Conservation (phyloP, 2,797 vertebrate species). For the Propithecus perrieri region DNA sequence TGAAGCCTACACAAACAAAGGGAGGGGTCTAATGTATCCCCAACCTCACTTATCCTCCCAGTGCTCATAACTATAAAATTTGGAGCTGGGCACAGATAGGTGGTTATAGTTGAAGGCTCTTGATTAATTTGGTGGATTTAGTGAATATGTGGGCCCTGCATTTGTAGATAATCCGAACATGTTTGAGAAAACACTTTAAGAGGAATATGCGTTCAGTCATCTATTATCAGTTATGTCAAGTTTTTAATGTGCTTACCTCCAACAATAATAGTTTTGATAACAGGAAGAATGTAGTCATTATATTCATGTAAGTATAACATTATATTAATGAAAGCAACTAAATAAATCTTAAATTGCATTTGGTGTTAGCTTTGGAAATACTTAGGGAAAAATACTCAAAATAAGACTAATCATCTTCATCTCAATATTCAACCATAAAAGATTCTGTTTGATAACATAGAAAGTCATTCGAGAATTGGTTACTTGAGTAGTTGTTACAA, state of each 20-base stretch:
- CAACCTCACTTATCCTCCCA: background rate
- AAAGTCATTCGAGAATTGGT: slow-evolving; percentile 43
- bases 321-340: background rate
- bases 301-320: background rate
- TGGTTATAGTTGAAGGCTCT: background rate
- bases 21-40: background rate
- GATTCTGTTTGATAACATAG: background rate
- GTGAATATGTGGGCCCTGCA: background rate
- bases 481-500: slow-evolving; percentile 37
- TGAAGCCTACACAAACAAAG: no score
- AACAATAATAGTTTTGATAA: background rate
- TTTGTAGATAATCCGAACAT: background rate
- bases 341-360: slow-evolving; percentile 22
- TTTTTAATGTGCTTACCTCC: background rate
- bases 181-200: background rate
- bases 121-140: background rate
- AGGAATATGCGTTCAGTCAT: background rate
- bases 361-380: background rate
- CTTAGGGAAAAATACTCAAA: background rate
- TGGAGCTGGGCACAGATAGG: background rate
- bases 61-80: background rate
- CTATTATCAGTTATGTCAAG: background rate
- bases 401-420: background rate
- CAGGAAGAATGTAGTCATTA: background rate
- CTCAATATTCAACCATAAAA: background rate